Percentiles rank a stretch among this genome's conserved stretches.
Conservation (phyloP, 2,797 vertebrate genomes). For the Nannoperca obscura region DNA sequence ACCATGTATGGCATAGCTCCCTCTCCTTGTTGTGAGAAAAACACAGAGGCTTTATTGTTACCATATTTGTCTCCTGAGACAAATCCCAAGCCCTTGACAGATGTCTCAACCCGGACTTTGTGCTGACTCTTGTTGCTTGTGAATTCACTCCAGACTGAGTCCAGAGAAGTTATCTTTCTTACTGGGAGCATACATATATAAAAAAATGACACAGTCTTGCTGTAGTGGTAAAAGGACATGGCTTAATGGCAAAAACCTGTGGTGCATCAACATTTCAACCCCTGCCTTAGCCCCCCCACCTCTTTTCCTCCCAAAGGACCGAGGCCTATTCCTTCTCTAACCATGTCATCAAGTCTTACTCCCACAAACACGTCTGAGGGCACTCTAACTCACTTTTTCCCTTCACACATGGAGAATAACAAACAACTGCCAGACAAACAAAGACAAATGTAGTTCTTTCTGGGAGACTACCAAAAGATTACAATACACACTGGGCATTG, state of each 20-base stretch:
- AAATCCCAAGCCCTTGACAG: constrained; percentile 44
- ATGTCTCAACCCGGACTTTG: constrained; percentile 60
- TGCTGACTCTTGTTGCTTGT: constrained; percentile 32
- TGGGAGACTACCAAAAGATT: constrained; percentile 82
- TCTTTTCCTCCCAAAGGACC: constrained; percentile 68
- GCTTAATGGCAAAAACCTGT: constrained; percentile 76
- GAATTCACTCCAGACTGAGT: constrained; percentile 42
- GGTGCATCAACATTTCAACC: constrained; percentile 61
- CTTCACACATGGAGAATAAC: constrained; percentile 78
- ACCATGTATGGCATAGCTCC: constrained; percentile 52
- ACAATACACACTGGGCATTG: constrained; percentile 64
- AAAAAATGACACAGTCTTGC: constrained; percentile 33
- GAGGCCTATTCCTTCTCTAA: constrained; percentile 46
- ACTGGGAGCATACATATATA: constrained; percentile 36
- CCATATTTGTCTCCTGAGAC: constrained; percentile 63
- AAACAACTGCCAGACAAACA: constrained; percentile 78
- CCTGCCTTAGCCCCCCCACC: constrained; percentile 20
- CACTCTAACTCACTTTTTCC: constrained; percentile 72
- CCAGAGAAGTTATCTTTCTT: constrained; percentile 42
- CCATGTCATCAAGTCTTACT: constrained; percentile 72
- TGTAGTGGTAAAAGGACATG: constrained; percentile 45
- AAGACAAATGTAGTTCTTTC: constrained; percentile 60
- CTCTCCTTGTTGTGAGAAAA: constrained; percentile 50
- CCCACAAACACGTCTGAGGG: constrained; percentile 71
- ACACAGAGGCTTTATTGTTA: constrained; percentile 64